Evolutionary conservation across 64 coral and sea anemone species (phyloP).

Genomic region (Pocillopora damicornis): DNA sequence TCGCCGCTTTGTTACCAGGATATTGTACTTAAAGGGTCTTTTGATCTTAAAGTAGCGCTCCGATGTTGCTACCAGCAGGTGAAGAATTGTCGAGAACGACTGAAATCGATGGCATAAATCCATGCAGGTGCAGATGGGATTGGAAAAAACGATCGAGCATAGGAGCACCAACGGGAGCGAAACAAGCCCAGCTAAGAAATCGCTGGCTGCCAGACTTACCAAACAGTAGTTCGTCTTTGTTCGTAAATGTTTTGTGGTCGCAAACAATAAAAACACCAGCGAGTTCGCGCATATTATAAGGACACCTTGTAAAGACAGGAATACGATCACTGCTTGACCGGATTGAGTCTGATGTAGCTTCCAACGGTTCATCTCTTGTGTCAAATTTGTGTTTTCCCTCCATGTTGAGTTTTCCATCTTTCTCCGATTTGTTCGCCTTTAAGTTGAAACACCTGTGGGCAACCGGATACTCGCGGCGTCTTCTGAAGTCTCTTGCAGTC

Average conservation of each 20-base stretch:
- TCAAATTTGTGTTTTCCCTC: neutral
- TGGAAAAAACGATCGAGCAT: slow-evolving; percentile 10
- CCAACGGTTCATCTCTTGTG: neutral
- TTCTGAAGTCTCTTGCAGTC: neutral
- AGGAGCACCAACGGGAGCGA: slow-evolving; percentile 58
- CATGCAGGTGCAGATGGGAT: slow-evolving; percentile 26
- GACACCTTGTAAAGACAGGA: slow-evolving; percentile 10
- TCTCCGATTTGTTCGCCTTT: neutral
- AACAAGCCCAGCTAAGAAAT: slow-evolving; percentile 59
- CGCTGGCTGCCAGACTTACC: slow-evolving; percentile 68
- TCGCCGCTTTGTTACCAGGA: slow-evolving; percentile 52
- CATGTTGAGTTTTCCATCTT: slow-evolving; percentile 5
- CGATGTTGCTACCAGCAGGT: slow-evolving; percentile 66
- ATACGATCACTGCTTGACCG: neutral
- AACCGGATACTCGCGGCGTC: neutral
- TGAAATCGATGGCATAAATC: slow-evolving; percentile 70
- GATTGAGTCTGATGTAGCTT: neutral
- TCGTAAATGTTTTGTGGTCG: slow-evolving; percentile 39
- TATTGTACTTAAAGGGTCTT: slow-evolving; percentile 57
- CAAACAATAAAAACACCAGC: slow-evolving; percentile 50
- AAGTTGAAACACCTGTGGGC: neutral
- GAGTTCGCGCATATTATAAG: slow-evolving; percentile 68
- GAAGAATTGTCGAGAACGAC: slow-evolving; percentile 76
- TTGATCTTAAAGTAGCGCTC: slow-evolving; percentile 86
- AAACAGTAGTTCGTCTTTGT: slow-evolving; percentile 81